Base-by-base conservation (phyloP, 1,140 invertebrate genomes). In the Portunus trituberculatus region DNA sequence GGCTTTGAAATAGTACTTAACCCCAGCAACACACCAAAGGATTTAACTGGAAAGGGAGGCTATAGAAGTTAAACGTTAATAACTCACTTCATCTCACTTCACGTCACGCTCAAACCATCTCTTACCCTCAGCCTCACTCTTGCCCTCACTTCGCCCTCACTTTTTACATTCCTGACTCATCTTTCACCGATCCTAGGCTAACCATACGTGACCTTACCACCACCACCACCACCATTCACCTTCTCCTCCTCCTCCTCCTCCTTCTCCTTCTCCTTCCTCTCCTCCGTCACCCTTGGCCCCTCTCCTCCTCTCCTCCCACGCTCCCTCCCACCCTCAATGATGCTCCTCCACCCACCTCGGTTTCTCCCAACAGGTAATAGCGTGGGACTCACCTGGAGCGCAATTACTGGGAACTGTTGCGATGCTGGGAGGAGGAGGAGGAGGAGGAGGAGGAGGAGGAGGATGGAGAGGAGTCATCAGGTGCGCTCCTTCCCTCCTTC, bases 321-420 rank as follows among this genome's bases (percentile, higher is more conserved):
- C 67, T n/a, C n/a, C 67, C 67, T 76, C 67, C 67, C 6, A 12
- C 67, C 67, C 67, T 20, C 6, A 8, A 76, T 76, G 67, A 76
- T 76, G 67, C 67, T 76, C 67, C 67, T 20, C 20, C 67, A 7
- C 20, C 20, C 67, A 20, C 20, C 67, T 20, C 67, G 67, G 67
- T 76, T 76, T 76, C 67, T 76, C 67, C 67, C n/a, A n/a, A 76
- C 67, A 76, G 67, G 67, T 76, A 76, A 76, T 76, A 20, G 67
- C 67, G 67, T 76, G 67, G 25, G 67, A 76, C 67, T 76, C 67
- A 76, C 67, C 67, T 76, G 67, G 6, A 76, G 52, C 25, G 20
- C 67, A 76, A 76, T 76, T 76, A 76, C 67, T 76, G 67, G 67
- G 67, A 76, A 76, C 67, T 76, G 67, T 76, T 76, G 67, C 67